Evolutionary conservation across 2,888 invertebrate genomes (phyloP), one percentile per base, ranked within the genome.

Genomic region (Tuta absoluta): DNA sequence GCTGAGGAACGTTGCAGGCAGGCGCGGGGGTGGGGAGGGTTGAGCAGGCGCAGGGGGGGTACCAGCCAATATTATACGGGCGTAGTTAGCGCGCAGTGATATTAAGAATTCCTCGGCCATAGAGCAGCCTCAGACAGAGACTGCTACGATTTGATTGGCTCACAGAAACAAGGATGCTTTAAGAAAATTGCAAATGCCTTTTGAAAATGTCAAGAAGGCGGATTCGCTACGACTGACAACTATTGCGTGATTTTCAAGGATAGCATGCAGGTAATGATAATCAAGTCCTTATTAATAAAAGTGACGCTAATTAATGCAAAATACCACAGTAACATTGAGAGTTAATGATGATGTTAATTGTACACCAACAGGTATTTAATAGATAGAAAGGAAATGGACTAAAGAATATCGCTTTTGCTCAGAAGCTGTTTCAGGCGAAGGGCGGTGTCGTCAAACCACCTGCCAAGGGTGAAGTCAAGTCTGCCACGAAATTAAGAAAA

Each of bases 51-150:
- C 65, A 67, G 71, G 68, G 53, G 71, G 64, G 3, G 63, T 78
- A 75, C 72, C 79, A 81, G 81, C 85, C 87, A 85, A 86, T 89
- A 88, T 89, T 86, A 88, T 89, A 89, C 87, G 87, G 82, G 72
- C 83, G 84, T 90, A 91, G 90, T 91, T 91, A 91, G 90, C 90
- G 86, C 86, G 87, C 90, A 87, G 88, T 87, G 89, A 91, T 91
- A 90, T 90, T 91, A 91, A 90, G 91, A 89, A 91, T 91, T 91
- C 90, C 91, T 81, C 80, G 73, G 75, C 64, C 73, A 76, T 75
- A 87, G 88, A 82, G 77, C 71, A 85, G 67, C 71, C 23, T 2
- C 1, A 10, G 14, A 2, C 56, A 56, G 37, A 68, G 64, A 21
- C 51, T 12, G 51, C 51, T 1, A 1, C 8, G 21, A 3, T 19